phyloP scores from a whole-genome alignment of 2,888 invertebrate species.

The Tinea trinotella region DNA sequence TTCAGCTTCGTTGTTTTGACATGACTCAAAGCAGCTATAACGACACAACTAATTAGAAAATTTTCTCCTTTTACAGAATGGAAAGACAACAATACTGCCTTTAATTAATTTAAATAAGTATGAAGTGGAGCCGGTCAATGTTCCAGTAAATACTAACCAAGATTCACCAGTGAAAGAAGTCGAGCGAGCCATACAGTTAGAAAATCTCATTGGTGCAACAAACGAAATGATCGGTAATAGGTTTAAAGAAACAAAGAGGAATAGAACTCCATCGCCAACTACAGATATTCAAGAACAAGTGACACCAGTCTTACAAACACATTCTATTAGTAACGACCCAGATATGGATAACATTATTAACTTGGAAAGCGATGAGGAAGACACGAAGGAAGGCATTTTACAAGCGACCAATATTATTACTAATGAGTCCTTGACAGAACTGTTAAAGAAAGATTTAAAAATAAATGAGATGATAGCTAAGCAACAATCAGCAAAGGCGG shows the following conservation, averaged over 20 bases:
- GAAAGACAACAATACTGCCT: slow-evolving; percentile 45
- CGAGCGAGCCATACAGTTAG: slow-evolving; percentile 52
- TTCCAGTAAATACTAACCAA: slow-evolving; percentile 27
- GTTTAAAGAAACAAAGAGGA: not conserved
- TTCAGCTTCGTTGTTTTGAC: too few species aligned
- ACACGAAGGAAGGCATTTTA: slow-evolving; percentile 21
- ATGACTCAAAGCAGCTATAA: too few species aligned
- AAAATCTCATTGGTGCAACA: slow-evolving; percentile 47
- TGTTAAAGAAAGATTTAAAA: too few species aligned
- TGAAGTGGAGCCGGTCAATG: slow-evolving; percentile 32
- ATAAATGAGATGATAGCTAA: too few species aligned
- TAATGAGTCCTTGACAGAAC: too few species aligned
- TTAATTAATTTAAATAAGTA: slow-evolving; percentile 44
- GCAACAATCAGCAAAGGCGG: too few species aligned
- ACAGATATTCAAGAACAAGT: not conserved
- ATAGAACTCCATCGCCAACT: not conserved
- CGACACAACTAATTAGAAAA: too few species aligned
- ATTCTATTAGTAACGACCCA: not conserved
- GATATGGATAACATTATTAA: slow-evolving; percentile 30
- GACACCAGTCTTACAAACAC: not conserved
- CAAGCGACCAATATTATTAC: too few species aligned
- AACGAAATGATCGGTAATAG: slow-evolving; percentile 28
- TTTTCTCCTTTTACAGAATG: slow-evolving; percentile 41
- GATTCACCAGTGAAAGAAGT: slow-evolving; percentile 53
- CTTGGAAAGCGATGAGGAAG: slow-evolving; percentile 58